A percentile compares a stretch with the other conserved stretches of the same genome.
phyloP scores from a whole-genome alignment of 1,140 invertebrate genomes.

The Aphelinus atriplicis region DNA sequence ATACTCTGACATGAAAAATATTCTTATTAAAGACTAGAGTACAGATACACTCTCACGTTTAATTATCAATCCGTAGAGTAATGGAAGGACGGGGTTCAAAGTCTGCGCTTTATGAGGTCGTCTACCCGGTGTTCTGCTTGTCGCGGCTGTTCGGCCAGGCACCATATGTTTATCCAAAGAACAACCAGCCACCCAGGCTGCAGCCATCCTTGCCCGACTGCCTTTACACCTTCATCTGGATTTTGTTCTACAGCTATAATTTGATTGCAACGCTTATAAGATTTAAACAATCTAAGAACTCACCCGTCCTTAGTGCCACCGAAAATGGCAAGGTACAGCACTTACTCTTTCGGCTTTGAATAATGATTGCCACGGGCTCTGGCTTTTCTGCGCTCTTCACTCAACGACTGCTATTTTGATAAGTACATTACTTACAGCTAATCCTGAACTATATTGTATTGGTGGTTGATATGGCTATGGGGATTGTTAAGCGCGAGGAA shows the following conservation, averaged over 20 bases:
- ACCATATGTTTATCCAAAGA: constrained; percentile 47
- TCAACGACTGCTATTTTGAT: too few species aligned
- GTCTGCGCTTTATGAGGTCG: constrained; percentile 6
- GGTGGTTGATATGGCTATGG: constrained; percentile 43
- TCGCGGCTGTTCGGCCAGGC: constrained; percentile 35
- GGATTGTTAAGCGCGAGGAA: constrained; percentile 14
- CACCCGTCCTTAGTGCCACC: constrained; percentile 39
- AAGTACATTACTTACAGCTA: constrained; percentile 42
- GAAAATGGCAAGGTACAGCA: constrained; percentile 52
- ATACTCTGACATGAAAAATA: too few species aligned
- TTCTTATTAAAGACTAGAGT: too few species aligned
- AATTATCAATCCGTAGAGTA: too few species aligned
- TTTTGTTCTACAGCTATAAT: not conserved
- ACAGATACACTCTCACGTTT: too few species aligned
- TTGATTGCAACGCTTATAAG: not conserved
- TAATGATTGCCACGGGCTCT: too few species aligned
- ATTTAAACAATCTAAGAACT: too few species aligned
- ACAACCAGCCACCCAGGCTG: not conserved
- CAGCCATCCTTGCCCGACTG: not conserved
- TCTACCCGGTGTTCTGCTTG: constrained; percentile 51
- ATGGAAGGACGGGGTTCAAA: not conserved
- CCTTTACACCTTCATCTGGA: not conserved
- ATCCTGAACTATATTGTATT: constrained; percentile 48
- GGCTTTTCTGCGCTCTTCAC: too few species aligned
- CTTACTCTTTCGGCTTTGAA: too few species aligned